Base-by-base conservation (phyloP, 30 jellyfish, hydroid and myxozoan species). In the Pelagia noctiluca region DNA sequence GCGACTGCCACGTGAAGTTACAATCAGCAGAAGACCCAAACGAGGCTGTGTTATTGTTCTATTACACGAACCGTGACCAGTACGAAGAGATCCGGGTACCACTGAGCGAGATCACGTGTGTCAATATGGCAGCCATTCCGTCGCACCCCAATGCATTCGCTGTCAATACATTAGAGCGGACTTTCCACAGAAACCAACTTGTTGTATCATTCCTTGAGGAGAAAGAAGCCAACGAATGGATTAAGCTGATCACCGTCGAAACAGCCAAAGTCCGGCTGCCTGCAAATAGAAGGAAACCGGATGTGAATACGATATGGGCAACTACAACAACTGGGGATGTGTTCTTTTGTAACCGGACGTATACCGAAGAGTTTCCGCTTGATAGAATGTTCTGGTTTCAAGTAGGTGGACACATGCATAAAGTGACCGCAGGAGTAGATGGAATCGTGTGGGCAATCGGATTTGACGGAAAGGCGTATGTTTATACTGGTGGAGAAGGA, bases 371-470 rank as follows among this genome's bases (percentile, higher is more conserved):
- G 24, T 24, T 68, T 35, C 87, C 91, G n/a, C 54, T 87, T 29
- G 91, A 52, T 36, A 50, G 35, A 54, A 66, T 88, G 89, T 81
- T 65, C 23, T 93, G 98, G 98, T 57, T 47, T 53, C 97, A 78
- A 52, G 66, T 83, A 7, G 90, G 96, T 8, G 98, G 98, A 0
- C 97, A 80, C 65, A 42, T 93, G 83, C 81, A 71, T 85, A 42
- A 22, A 34, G 95, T 93, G 2, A 62, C 91, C 28, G 89, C 97
- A 2, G 98, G 98, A 49, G 84, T 42, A 25, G 90, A 73, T 49
- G 96, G 92, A 21, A 50, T 87, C 24, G 89, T 70, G 25, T 93
- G 98, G 98, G 97, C 84, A 1, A n/a, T 93, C 54, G 98, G 98
- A 18, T 81, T 36, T 46, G 98, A 93, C 63, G 98, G 98, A 0